Base-by-base conservation (phyloP, 2,113 vertebrate species). In the Scalopus aquaticus region DNA sequence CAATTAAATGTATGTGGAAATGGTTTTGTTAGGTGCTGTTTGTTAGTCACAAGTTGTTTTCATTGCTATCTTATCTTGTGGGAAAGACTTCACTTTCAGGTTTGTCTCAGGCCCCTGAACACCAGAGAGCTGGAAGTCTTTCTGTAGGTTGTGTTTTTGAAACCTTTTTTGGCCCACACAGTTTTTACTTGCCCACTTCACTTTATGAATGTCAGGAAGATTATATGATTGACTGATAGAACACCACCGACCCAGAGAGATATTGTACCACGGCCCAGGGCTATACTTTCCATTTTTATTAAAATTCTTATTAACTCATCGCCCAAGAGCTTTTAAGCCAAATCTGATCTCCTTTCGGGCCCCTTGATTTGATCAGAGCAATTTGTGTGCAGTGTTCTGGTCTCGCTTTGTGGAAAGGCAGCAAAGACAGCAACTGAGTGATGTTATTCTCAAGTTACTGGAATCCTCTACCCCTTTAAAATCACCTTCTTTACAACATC, bases 301-400 rank as follows among this genome's bases (percentile, higher is more conserved):
- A 97, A 96, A 97, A 96, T 95, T 96, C 96, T 96, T 96, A 97
- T 96, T 97, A 97, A 94, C 95, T 96, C 78, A 67, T 79, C 94
- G 95, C 95, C 96, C 93, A 93, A 84, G 87, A 96, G 96, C 81
- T 95, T 96, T 96, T 95, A 97, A 96, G 78, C 67, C 93, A 90
- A 93, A 81, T n/a, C 73, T 92, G 78, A 77, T 92, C 96, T 87
- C 85, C 86, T 95, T 85, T 60, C 93, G 89, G 95, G 90, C 62
- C 67, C 84, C 72, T 85, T 30, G 73, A 92, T 96, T 92, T 70
- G 73, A 96, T 95, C 81, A 90, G 94, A 94, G 73, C 88, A 92
- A 93, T 95, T 85, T 88, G 77, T 88, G 44, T 78, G 58, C 51
- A 56, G 77, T 65, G 69, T 92, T 93, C 84, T 85, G 72, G 46